Percentiles rank a stretch among this genome's conserved stretches.
These are phyloP conservation scores for Trichoplusia ni DNA, from an alignment of 1,140 invertebrate genomes.

Conservation along the genomic window DNA sequence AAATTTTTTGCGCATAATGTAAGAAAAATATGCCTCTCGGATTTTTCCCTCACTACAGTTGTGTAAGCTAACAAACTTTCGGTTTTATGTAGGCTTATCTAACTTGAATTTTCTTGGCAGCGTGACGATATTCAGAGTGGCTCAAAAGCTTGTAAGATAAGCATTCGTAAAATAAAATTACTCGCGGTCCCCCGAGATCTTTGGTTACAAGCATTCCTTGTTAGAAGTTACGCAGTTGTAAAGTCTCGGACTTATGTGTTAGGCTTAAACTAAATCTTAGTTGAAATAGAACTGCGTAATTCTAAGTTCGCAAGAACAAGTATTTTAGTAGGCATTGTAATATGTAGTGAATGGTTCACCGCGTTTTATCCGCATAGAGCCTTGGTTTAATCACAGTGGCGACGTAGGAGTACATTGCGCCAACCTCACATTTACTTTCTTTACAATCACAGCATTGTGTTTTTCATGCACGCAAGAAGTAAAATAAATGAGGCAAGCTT, in stretches of 20 bases:
- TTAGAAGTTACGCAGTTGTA: constrained; percentile 7
- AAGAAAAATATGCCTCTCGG: constrained; percentile 19
- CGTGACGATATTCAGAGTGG: constrained; percentile 15
- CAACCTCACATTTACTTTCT: not conserved
- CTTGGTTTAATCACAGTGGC: not conserved
- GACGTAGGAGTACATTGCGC: not conserved
- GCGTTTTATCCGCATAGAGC: not conserved
- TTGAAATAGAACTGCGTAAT: constrained; percentile 1
- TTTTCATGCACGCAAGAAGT: not conserved
- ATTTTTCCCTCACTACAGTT: constrained; percentile 10
- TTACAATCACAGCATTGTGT: not conserved
- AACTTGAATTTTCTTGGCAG: constrained; percentile 20
- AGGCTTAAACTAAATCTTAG: constrained; percentile 9
- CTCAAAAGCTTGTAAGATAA: constrained; percentile 19
- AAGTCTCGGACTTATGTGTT: constrained; percentile 13
- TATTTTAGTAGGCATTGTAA: constrained; percentile 14
- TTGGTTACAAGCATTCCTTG: constrained; percentile 17
- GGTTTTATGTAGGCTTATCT: constrained; percentile 27
- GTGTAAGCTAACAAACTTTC: constrained; percentile 19
- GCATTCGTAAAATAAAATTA: constrained; percentile 28
- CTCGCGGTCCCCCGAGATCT: not conserved
- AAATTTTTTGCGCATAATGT: constrained; percentile 14
- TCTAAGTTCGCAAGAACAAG: constrained; percentile 1
- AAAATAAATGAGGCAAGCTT: not conserved
- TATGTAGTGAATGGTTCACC: not conserved